phyloP scores from a whole-genome alignment of 2,888 invertebrate genomes.

The Corythucha ciliata region DNA sequence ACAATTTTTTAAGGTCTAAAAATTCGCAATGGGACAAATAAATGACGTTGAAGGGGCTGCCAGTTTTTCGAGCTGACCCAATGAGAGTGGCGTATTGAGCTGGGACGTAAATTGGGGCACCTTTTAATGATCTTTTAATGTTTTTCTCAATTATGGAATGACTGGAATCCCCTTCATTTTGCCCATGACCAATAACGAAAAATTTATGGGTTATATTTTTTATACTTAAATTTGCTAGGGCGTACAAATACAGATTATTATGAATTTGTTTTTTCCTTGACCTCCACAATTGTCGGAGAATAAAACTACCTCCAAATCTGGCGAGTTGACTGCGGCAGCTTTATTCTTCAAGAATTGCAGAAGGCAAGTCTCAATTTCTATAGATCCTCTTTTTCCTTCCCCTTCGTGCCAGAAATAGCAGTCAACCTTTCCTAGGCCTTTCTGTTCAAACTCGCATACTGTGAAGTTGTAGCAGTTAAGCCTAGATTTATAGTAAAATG shows the following conservation, averaged over 20 bases:
- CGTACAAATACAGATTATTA: slow-evolving; percentile 3
- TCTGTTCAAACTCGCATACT: background rate
- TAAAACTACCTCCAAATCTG: slow-evolving; percentile 7
- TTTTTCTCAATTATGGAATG: background rate
- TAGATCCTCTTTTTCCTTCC: slow-evolving; percentile 24
- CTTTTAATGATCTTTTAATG: slow-evolving; percentile 3
- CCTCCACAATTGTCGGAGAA: slow-evolving; percentile 6
- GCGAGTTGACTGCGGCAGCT: background rate
- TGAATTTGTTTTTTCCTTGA: background rate
- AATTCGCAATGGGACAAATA: background rate
- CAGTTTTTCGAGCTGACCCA: slow-evolving; percentile 2
- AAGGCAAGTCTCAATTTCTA: slow-evolving; percentile 19
- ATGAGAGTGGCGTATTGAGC: slow-evolving; percentile 3
- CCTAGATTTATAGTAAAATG: slow-evolving; percentile 2
- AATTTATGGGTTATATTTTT: slow-evolving; percentile 6
- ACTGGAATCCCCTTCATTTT: slow-evolving; percentile 2
- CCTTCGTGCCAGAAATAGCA: slow-evolving; percentile 35
- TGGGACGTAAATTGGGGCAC: slow-evolving; percentile 1
- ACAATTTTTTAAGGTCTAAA: background rate
- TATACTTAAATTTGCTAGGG: background rate
- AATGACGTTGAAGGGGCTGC: background rate
- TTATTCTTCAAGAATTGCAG: slow-evolving; percentile 19
- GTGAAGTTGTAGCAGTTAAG: slow-evolving; percentile 31
- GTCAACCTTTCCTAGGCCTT: background rate
- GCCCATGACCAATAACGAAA: background rate